phyloP scores from a whole-genome alignment of 2,113 vertebrate genomes.

The Burhinus bistriatus region DNA sequence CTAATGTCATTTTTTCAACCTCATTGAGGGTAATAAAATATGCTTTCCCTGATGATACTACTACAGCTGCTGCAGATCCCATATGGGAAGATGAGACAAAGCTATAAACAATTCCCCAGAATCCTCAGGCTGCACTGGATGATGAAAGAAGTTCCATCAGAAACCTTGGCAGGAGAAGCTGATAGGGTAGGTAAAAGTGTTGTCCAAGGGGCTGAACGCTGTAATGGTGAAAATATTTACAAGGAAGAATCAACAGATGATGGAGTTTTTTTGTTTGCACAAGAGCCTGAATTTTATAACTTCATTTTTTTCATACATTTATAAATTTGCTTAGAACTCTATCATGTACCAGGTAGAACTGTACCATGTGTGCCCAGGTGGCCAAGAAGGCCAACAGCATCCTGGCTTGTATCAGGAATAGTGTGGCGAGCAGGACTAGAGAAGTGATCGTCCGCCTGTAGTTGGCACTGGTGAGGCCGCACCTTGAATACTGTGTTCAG shows the following conservation, averaged over 20 bases:
- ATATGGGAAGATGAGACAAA: not conserved
- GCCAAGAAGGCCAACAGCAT: too few relatives aligned
- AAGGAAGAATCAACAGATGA: not conserved
- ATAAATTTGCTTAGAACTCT: not conserved
- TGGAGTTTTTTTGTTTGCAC: not conserved
- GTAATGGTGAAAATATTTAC: not conserved
- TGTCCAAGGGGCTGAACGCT: not conserved
- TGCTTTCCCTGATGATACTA: not conserved
- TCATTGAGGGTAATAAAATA: not conserved
- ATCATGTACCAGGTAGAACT: too few relatives aligned
- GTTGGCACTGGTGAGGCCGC: too few relatives aligned
- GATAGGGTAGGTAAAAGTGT: not conserved
- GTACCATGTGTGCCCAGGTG: too few relatives aligned
- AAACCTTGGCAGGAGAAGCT: not conserved
- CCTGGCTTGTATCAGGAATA: too few relatives aligned
- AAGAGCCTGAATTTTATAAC: not conserved
- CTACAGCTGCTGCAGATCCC: not conserved
- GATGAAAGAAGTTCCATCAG: not conserved
- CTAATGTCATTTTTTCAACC: not conserved
- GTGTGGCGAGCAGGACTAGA: too few relatives aligned
- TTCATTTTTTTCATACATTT: not conserved
- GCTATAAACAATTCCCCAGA: not conserved
- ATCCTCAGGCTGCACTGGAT: not conserved
- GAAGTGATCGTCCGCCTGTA: too few relatives aligned
- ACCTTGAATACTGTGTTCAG: too few relatives aligned